Evolutionary conservation across 37 sponge, comb jelly and placozoan species (phyloP), one percentile per base, ranked within the genome.

Genomic region (Lycopodina hypogea): DNA sequence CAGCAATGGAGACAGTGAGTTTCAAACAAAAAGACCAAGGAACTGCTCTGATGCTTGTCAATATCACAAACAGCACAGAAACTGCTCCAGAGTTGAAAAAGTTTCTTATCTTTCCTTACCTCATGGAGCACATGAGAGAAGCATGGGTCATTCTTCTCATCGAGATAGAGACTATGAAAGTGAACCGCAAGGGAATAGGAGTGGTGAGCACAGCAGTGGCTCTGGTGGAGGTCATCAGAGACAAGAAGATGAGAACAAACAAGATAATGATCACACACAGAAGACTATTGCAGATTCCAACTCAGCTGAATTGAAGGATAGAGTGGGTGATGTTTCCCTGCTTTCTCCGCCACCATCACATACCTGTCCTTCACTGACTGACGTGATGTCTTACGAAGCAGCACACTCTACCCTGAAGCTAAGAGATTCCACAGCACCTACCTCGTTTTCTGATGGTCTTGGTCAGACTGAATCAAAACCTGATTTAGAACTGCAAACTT

Each of bases 381-480:
- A 32, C 17, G 32, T 73, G 74, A 68, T 50, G 12, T 51, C 67
- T 1, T 39, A 37, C 14, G 82, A 72, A 14, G 51, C 77, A 7
- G 77, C 69, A 36, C 82, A 87, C 76, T 75, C 87, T 15, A 82
- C 87, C 26, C 82, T 87, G 1, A 87, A 87, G 36, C 72, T 86
- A 57, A 78, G 40, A 41, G 78, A 81, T 68, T 57, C 78, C 0
- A 82, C 83, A 6, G 91, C 82, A 23, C 86, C 86, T 19, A 18
- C 57, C 23, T 81, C 90, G 6, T 76, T 77, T 3, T 69, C 81
- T 23, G 69, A 69, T 21, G 76, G 33, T 26, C 78, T 53, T 38
- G 55, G 29, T 37, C 69, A 67, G 45, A 57, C 75, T 51, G 72
- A 42, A 19, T 30, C 75, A 23, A 88, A 83, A 66, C 84, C 78